Evolutionary conservation across 2,113 vertebrate genomes (phyloP).

Genomic region (Procapra przewalskii): DNA sequence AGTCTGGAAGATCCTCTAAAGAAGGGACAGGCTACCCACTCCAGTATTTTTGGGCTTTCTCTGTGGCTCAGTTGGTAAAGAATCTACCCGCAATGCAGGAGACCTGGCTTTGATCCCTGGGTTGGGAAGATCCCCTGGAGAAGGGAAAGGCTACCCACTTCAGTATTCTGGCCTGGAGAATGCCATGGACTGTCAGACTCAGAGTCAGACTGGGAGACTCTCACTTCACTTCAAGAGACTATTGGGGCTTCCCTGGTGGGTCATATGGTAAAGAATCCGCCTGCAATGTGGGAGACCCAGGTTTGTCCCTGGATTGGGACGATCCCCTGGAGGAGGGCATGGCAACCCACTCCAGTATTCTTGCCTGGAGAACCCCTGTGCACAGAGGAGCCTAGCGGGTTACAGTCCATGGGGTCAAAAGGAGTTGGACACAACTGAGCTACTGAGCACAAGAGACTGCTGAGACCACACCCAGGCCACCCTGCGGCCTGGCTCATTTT

Average conservation of each 20-base stretch:
- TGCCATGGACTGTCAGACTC: background rate
- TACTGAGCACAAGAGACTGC: rapidly evolving
- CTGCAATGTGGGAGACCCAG: background rate
- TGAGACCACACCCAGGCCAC: background rate
- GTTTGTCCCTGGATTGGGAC: background rate
- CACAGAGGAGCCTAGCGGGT: background rate
- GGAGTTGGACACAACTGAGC: background rate
- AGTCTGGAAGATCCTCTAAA: background rate
- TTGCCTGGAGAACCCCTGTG: background rate
- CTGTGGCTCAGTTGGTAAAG: background rate
- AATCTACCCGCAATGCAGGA: rapidly evolving
- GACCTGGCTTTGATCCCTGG: background rate
- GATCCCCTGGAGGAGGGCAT: background rate
- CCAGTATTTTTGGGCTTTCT: background rate
- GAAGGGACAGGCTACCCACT: background rate
- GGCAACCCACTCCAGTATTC: background rate
- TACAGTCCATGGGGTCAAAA: background rate
- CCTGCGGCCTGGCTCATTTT: background rate
- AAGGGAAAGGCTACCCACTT: background rate
- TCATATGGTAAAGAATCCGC: background rate
- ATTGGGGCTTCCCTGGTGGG: background rate
- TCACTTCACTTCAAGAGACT: background rate
- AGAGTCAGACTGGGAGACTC: background rate
- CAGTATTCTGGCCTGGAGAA: background rate
- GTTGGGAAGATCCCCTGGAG: background rate